Evolutionary conservation across 2,113 vertebrate genomes (phyloP), one percentile per base, ranked within the genome.

Genomic region (Lota lota): DNA sequence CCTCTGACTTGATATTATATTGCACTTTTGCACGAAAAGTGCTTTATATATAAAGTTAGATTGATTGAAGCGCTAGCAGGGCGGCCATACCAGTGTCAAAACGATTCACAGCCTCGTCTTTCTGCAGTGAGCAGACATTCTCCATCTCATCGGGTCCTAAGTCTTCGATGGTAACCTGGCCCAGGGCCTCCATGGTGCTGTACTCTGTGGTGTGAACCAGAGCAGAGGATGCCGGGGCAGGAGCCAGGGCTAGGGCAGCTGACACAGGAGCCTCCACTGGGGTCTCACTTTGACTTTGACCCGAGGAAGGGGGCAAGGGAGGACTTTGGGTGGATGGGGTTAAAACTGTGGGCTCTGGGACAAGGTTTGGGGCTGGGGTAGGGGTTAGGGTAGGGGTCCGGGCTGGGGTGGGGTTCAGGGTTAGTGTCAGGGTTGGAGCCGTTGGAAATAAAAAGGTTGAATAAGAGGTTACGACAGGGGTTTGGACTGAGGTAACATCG

Each of bases 91-190:
- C 40, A 10, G 40, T 47, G 7, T 47, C 40, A 8, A 47, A 73
- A 86, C 77, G 82, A 85, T 83, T 72, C 47, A 75, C 79, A 19
- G 57, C 14, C 51, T 53, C 19, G 54, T 80, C 62, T 2, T 82
- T 85, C 70, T 80, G 70, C 28, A 70, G 64, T 47, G 36, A 5
- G 28, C 63, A 18, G 18, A 75, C 10, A 33, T 89, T 82, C n/a
- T 89, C 87, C 17, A 90, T 69, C 63, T 92, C 89, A 66, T 92
- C 91, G n/a, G 90, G 78, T 11, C 87, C 87, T 68, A 92, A 63
- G 61, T 92, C 92, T 64, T 92, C 90, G 57, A 92, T 89, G 60
- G 84, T 57, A 68, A 91, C 71, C 73, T 74, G 79, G 24, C 79
- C 75, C 5, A 58, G 17, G 20, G n/a, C 50, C 17, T 77, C 79